Percentiles rank a stretch among this genome's conserved stretches.
Evolutionary conservation across 2,797 vertebrate species (phyloP).

Genomic region (Hoplostethus mediterraneus): DNA sequence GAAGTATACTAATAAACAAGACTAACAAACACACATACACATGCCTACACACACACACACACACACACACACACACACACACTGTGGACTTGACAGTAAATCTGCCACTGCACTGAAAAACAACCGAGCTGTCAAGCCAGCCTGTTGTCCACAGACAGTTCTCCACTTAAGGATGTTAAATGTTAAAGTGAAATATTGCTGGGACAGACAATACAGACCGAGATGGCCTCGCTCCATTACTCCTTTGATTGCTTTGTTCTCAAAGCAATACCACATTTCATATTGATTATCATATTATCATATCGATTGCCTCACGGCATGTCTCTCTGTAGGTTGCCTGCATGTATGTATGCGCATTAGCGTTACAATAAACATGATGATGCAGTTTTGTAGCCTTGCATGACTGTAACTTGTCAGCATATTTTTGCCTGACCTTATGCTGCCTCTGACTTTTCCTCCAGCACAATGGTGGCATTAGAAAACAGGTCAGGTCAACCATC

Average conservation of each 20-base stretch:
- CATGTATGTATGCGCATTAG: background rate
- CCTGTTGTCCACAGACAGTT: background rate
- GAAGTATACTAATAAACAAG: background rate
- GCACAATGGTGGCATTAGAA: conserved; percentile 40
- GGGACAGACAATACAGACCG: conserved; percentile 6
- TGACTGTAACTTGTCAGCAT: conserved; percentile 11
- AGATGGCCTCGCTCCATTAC: conserved; percentile 21
- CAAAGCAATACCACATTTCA: conserved; percentile 19
- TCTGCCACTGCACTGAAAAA: too few species aligned
- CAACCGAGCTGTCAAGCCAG: too few species aligned
- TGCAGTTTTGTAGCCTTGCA: conserved; percentile 3
- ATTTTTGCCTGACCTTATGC: conserved; percentile 36
- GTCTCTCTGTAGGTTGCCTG: background rate
- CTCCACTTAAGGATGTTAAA: conserved; percentile 1
- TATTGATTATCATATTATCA: background rate
- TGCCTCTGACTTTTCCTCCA: conserved; percentile 49
- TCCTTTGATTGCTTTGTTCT: conserved; percentile 30
- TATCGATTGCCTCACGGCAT: conserved; percentile 17
- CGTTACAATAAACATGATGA: background rate
- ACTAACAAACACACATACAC: background rate
- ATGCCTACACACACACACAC: too few species aligned
- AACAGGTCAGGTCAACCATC: conserved; percentile 48
- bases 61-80: too few species aligned
- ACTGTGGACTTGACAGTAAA: too few species aligned
- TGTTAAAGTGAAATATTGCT: conserved; percentile 31